These are phyloP conservation scores for Drosophila truncata DNA, from an alignment of 1,140 invertebrate species.

Conservation along the genomic window DNA sequence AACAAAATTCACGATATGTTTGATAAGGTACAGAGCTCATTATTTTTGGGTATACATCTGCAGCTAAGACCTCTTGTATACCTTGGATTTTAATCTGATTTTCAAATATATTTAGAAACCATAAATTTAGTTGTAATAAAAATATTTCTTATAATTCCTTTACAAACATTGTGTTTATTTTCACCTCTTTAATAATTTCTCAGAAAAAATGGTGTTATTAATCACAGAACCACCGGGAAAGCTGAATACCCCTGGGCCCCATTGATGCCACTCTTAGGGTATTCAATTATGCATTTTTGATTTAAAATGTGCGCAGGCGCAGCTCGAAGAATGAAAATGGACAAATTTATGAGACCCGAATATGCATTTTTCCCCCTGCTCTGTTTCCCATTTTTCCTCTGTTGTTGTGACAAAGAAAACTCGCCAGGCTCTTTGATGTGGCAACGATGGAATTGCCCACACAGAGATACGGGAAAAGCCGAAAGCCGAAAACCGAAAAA, in stretches of 20 bases:
- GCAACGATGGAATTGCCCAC: constrained; percentile 55
- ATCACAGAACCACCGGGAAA: neutral
- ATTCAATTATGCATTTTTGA: constrained; percentile 69
- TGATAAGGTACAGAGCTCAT: too few species aligned
- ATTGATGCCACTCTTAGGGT: constrained; percentile 9
- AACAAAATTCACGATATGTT: too few species aligned
- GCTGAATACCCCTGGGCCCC: neutral
- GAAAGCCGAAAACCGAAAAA: neutral
- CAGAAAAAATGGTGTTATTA: neutral
- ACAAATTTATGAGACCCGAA: constrained; percentile 73
- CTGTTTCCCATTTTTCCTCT: neutral
- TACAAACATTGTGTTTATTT: neutral
- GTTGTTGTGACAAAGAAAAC: constrained; percentile 68
- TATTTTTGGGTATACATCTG: too few species aligned
- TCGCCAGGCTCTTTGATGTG: constrained; percentile 29
- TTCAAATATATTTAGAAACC: neutral
- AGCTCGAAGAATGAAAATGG: constrained; percentile 62
- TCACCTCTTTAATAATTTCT: neutral
- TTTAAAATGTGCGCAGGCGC: constrained; percentile 72
- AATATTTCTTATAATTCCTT: neutral
- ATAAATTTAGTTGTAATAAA: neutral
- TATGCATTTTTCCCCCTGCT: constrained; percentile 3
- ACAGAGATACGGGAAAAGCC: constrained; percentile 25
- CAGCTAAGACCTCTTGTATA: neutral
- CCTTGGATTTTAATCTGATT: neutral